Percentiles rank a stretch among this genome's conserved stretches.
Evolutionary conservation across 1,140 invertebrate species (phyloP).

Genomic region (Odontomachus brunneus): DNA sequence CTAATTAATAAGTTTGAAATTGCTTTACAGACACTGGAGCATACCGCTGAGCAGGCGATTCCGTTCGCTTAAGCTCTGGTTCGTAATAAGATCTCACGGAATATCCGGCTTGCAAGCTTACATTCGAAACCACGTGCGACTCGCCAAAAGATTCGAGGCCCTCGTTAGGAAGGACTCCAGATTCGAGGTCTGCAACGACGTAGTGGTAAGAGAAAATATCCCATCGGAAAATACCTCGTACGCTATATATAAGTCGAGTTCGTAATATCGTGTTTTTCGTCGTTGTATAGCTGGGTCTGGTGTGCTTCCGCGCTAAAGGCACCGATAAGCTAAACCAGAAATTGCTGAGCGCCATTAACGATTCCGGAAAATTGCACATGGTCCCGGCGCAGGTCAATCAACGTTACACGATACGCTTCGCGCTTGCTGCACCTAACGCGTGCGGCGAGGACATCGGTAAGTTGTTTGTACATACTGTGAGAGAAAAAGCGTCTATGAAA

Average conservation of each 20-base stretch:
- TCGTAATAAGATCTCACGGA: slow-evolving; percentile 97
- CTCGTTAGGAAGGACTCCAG: slow-evolving; percentile 93
- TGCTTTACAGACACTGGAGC: slow-evolving; percentile 94
- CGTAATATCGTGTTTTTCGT: not conserved
- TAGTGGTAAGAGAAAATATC: slow-evolving; percentile 90
- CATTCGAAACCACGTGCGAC: slow-evolving; percentile 95
- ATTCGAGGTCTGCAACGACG: slow-evolving; percentile 98
- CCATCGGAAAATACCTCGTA: not conserved
- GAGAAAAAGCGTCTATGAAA: too few species aligned
- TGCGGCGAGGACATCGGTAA: slow-evolving; percentile 94
- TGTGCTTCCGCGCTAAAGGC: slow-evolving; percentile 94
- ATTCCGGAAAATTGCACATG: slow-evolving; percentile 98
- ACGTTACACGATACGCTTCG: slow-evolving; percentile 97
- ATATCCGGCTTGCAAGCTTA: slow-evolving; percentile 97
- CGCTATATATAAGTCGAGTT: not conserved
- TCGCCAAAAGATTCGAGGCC: slow-evolving; percentile 97
- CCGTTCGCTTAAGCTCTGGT: slow-evolving; percentile 98
- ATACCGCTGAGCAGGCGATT: slow-evolving; percentile 97
- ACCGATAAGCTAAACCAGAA: slow-evolving; percentile 97
- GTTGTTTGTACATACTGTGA: slow-evolving; percentile 42
- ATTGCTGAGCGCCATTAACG: slow-evolving; percentile 97
- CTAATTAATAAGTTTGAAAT: not conserved
- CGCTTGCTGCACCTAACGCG: slow-evolving; percentile 96
- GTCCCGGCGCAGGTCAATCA: slow-evolving; percentile 97
- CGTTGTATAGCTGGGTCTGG: slow-evolving; percentile 89